phyloP scores from a whole-genome alignment of 1,140 invertebrate species.

The Amyelois transitella region DNA sequence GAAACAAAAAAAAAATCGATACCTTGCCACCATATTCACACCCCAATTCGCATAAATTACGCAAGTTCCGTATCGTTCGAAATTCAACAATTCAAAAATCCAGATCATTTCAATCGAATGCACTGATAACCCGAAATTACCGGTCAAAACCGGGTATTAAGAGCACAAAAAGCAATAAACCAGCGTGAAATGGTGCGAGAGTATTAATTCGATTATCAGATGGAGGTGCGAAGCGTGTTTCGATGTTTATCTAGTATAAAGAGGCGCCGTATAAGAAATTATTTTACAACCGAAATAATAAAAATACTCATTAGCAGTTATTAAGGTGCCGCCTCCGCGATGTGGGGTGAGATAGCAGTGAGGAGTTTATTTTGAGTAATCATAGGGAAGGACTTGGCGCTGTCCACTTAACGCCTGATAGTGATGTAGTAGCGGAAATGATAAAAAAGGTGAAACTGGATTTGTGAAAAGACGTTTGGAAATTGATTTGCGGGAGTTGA shows the following conservation, averaged over 20 bases:
- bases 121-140: slow-evolving; percentile 66
- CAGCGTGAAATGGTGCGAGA: slow-evolving; percentile 68
- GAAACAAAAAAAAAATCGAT: too few species aligned
- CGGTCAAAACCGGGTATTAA: slow-evolving; percentile 52
- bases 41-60: slow-evolving; percentile 29
- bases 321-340: slow-evolving; percentile 61
- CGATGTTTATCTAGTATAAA: slow-evolving; percentile 74
- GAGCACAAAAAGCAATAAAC: slow-evolving; percentile 68
- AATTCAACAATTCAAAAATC: slow-evolving; percentile 24
- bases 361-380: slow-evolving; percentile 60
- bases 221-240: slow-evolving; percentile 71
- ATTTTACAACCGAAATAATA: slow-evolving; percentile 73
- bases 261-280: slow-evolving; percentile 68
- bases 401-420: slow-evolving; percentile 41
- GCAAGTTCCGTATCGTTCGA: slow-evolving; percentile 25
- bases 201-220: slow-evolving; percentile 74
- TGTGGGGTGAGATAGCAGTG: slow-evolving; percentile 54
- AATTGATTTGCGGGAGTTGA: too few species aligned
- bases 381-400: slow-evolving; percentile 31
- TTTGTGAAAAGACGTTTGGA: too few species aligned
- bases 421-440: neutral
- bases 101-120: slow-evolving; percentile 61
- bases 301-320: slow-evolving; percentile 72
- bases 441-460: neutral
- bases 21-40: neutral